These are phyloP conservation scores for Narcine bancroftii DNA, from an alignment of 2,113 vertebrate species.

Conservation along the genomic window DNA sequence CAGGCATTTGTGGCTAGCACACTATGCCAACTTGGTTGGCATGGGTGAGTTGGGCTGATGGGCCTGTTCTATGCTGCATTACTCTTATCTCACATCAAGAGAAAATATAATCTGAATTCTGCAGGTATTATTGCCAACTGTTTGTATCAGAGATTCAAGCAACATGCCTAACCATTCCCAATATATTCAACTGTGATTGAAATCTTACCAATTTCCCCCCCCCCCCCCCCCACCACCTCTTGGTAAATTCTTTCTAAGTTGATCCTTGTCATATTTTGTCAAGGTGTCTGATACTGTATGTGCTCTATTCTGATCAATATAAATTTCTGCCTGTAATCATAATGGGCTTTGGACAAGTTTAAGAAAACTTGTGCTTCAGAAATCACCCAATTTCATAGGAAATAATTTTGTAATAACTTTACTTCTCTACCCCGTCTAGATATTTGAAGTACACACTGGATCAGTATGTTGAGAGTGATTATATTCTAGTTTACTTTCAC, in stretches of 20 bases:
- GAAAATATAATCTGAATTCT: neutral
- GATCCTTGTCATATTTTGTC: too few species aligned
- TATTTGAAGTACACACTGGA: constrained; percentile 73
- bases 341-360: neutral
- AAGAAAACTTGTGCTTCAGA: neutral
- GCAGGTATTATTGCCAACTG: neutral
- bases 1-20: too few species aligned
- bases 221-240: neutral
- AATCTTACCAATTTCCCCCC: neutral
- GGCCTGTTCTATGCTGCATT: too few species aligned
- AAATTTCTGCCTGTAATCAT: neutral
- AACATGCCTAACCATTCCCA: neutral
- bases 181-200: neutral
- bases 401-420: neutral
- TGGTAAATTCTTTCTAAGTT: neutral
- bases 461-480: constrained; percentile 74
- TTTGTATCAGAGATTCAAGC: neutral
- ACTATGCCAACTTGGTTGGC: too few species aligned
- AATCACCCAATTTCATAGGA: neutral
- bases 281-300: neutral
- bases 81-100: neutral
- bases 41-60: too few species aligned
- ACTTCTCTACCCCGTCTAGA: constrained; percentile 48
- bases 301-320: neutral
- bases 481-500: constrained; percentile 75